Evolutionary conservation across 2,888 invertebrate genomes (phyloP).

Genomic region (Gastrophysa polygoni): DNA sequence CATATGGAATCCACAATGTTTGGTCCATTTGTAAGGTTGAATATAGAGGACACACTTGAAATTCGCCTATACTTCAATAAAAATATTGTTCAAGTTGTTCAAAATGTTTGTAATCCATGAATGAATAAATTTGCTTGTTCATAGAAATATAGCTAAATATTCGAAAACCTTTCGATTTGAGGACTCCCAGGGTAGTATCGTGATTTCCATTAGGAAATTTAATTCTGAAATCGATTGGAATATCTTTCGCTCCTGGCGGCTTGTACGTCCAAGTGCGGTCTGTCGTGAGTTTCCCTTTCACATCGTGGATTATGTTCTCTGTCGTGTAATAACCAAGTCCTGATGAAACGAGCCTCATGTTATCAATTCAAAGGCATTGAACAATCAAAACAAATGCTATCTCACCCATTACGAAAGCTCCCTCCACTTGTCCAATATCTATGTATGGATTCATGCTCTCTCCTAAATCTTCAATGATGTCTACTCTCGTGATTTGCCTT

Average conservation of each 20-base stretch:
- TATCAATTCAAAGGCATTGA: too few relatives aligned
- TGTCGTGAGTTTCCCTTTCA: conserved; percentile 71
- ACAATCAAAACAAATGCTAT: too few relatives aligned
- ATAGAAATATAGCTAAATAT: too few relatives aligned
- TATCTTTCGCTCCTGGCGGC: conserved; percentile 77
- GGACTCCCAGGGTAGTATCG: conserved; percentile 68
- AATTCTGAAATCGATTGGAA: conserved; percentile 76
- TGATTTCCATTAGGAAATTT: conserved; percentile 70
- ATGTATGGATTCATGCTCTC: conserved; percentile 73
- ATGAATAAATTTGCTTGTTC: too few relatives aligned
- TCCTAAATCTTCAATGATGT: conserved; percentile 76
- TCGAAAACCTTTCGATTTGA: conserved; percentile 73
- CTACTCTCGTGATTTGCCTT: conserved; percentile 69
- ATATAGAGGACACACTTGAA: too few relatives aligned
- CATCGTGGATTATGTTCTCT: conserved; percentile 66
- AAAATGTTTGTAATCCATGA: too few relatives aligned
- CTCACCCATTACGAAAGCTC: conserved; percentile 66
- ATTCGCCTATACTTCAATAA: too few relatives aligned
- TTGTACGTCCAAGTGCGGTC: conserved; percentile 84
- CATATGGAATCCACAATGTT: too few relatives aligned
- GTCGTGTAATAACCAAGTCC: conserved; percentile 73
- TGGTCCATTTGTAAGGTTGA: too few relatives aligned
- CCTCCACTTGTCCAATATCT: conserved; percentile 80
- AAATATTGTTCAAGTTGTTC: too few relatives aligned
- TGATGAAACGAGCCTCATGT: too few relatives aligned